Evolutionary conservation across 2,888 invertebrate genomes (phyloP).

Genomic region (Pegoplata infirma): DNA sequence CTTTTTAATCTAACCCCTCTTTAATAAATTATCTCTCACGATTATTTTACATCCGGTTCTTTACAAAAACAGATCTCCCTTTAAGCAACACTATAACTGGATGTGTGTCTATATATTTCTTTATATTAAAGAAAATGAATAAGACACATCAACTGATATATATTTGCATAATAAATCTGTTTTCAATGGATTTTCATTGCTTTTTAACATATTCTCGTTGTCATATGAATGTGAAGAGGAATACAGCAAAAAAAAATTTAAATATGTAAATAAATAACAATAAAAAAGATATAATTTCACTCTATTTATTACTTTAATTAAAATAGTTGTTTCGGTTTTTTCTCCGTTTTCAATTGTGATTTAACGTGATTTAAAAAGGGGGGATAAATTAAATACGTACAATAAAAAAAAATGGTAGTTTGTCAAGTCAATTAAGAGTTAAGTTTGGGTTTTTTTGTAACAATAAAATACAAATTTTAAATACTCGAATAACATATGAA

Average conservation of each 20-base stretch:
- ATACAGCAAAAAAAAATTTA: neutral
- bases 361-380: no score
- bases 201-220: conserved; percentile 51
- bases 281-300: conserved; percentile 2
- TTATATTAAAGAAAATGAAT: conserved; percentile 20
- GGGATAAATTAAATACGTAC: no score
- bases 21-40: no score
- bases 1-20: no score
- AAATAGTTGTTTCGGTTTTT: neutral
- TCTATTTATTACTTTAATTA: conserved; percentile 29
- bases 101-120: neutral
- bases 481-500: no score
- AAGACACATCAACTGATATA: conserved; percentile 47
- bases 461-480: no score
- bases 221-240: conserved; percentile 24
- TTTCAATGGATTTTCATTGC: conserved; percentile 64
- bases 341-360: neutral
- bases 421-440: no score
- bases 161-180: conserved; percentile 66
- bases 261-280: neutral
- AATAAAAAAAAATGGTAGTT: no score
- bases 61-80: no score
- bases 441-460: no score
- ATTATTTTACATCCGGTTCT: no score
- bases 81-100: no score